Base-by-base conservation (phyloP, 2,797 vertebrate species). In the Denticeps clupeoides region DNA sequence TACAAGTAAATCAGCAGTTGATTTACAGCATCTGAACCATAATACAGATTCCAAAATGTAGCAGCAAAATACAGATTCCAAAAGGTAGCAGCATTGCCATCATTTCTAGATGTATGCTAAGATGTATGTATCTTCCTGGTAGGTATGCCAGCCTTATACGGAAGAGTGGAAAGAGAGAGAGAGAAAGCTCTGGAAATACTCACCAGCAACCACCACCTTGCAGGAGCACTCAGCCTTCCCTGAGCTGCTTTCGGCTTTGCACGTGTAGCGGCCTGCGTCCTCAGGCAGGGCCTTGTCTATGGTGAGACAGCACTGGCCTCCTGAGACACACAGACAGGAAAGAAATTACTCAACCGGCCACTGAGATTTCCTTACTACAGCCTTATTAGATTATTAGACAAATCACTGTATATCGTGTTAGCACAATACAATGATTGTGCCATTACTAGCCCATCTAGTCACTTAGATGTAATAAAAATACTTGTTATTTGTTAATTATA, bases 211-310 rank as follows among this genome's bases (percentile, higher is more conserved):
- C 0, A 81, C 77, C 43, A 98, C 93, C 63, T 75, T 83, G 64
- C 93, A 96, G 70, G 73, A 81, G 38, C 87, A 85, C 24, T 93
- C 89, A 0, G 80, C 77, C 71, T 77, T 82, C 32, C 91, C 94
- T 0, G 74, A 72, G 0, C 72, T 24, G 35, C 74, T 91, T 79
- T 95, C 91, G 1, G 86, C 91, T 53, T 78, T 54, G 59, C 91
- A 97, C 50, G 77, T 87, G 59, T 97, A 98, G 25, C 82, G 69
- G 0, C 93, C 94, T 27, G 84, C 85, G 47, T 98, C 90, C 63
- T 96, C 93, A 0, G 87, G 90, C 18, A 87, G 69, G 1, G 86
- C 86, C 74, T 96, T 96, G 69, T 89, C 88, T 8, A 98, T 90
- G 67, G 84, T 88, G 50, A 98, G 73, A 1, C 88, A 89, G 62